Conservation (phyloP, 1,140 invertebrate species). For the Drosophila kohkoa region DNA sequence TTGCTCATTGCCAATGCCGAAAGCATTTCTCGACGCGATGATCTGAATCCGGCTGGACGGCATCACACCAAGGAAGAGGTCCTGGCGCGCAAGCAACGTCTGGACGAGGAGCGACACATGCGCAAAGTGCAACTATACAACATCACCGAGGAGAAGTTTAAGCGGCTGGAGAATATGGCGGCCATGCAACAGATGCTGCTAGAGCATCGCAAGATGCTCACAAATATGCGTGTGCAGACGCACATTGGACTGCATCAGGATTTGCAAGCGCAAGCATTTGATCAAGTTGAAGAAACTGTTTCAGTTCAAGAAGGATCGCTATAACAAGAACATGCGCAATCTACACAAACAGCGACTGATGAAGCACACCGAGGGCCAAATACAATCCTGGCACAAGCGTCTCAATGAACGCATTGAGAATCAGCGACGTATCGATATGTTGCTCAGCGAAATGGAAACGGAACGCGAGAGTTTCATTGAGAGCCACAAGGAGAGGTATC, state of each 20-base stretch:
- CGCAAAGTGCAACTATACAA: constrained; percentile 51
- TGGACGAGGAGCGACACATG: constrained; percentile 53
- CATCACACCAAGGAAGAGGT: constrained; percentile 66
- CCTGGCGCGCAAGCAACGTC: constrained; percentile 50
- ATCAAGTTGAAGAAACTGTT: constrained; percentile 79
- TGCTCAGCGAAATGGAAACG: constrained; percentile 54
- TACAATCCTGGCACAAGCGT: constrained; percentile 70
- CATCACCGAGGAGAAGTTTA: constrained; percentile 61
- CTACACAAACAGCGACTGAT: constrained; percentile 49
- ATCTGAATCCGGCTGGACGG: constrained; percentile 55
- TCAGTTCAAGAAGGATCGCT: constrained; percentile 77
- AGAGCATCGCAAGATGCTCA: constrained; percentile 71
- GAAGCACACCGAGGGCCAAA: constrained; percentile 57
- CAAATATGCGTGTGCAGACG: constrained; percentile 64
- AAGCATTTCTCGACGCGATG: constrained; percentile 67
- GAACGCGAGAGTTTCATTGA: constrained; percentile 67
- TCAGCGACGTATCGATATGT: constrained; percentile 56
- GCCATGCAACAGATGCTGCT: constrained; percentile 58
- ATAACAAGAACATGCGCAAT: constrained; percentile 65
- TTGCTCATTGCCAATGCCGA: constrained; percentile 74
- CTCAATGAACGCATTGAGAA: constrained; percentile 68
- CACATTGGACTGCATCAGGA: constrained; percentile 63
- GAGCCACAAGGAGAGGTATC: constrained; percentile 56
- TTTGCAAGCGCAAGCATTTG: constrained; percentile 70
- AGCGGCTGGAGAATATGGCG: constrained; percentile 53